Conservation (phyloP, 2,888 invertebrate species). For the Cephus spinipes region DNA sequence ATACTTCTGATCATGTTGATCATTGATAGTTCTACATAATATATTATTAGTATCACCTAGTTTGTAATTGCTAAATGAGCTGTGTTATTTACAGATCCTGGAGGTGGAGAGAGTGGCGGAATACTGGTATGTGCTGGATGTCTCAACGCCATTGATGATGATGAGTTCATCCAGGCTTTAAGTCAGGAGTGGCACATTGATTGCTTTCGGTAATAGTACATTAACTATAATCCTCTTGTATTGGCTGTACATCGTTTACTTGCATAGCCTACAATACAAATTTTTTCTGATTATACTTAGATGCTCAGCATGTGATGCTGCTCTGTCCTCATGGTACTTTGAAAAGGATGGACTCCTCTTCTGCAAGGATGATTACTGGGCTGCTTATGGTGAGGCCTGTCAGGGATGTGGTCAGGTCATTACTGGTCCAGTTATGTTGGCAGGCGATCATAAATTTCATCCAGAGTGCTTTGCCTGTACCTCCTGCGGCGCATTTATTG, state of each 20-base stretch:
- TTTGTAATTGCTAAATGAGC: not conserved
- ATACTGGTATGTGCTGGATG: constrained; percentile 77
- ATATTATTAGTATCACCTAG: not conserved
- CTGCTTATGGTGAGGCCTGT: constrained; percentile 88
- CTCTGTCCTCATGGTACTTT: constrained; percentile 91
- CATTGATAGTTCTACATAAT: not conserved
- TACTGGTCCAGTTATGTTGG: constrained; percentile 94
- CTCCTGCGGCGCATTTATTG: constrained; percentile 85
- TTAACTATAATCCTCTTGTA: not conserved
- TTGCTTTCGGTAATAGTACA: constrained; percentile 79
- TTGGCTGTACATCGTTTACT: not conserved
- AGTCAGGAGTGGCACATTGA: constrained; percentile 91
- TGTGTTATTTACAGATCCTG: constrained; percentile 48
- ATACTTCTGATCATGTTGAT: not conserved
- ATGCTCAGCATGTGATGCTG: constrained; percentile 90
- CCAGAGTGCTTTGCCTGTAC: constrained; percentile 94
- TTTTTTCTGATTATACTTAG: constrained; percentile 65
- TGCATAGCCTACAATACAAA: not conserved
- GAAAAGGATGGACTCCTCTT: constrained; percentile 91
- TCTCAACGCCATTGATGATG: constrained; percentile 79
- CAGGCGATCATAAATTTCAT: constrained; percentile 95
- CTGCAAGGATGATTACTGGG: constrained; percentile 91
- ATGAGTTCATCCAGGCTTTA: constrained; percentile 84
- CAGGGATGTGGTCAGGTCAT: constrained; percentile 88
- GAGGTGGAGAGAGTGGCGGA: constrained; percentile 49